phyloP scores from a whole-genome alignment of 92 coral and sea anemone genomes.

The Epizoanthus illoricatus region DNA sequence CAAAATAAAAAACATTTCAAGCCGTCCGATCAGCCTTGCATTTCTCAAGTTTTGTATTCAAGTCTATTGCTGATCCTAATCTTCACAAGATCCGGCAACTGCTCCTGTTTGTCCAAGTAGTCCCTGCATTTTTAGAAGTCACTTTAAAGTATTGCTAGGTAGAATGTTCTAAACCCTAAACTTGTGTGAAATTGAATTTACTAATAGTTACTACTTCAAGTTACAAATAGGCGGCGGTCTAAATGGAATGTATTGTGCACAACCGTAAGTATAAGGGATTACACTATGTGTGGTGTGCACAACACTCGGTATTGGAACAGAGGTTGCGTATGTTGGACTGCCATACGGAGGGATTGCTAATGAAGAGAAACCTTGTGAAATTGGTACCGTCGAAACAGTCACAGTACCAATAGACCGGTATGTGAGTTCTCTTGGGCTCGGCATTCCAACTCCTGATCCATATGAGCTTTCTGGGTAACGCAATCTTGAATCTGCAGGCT shows the following conservation, averaged over 20 bases:
- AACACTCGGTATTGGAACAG: neutral
- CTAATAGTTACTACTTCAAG: neutral
- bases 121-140: too few relatives aligned
- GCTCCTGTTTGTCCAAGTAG: too few relatives aligned
- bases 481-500: constrained; percentile 18
- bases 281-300: neutral
- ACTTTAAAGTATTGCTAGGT: too few relatives aligned
- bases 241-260: constrained; percentile 8
- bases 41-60: too few relatives aligned
- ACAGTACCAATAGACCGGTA: neutral
- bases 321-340: constrained; percentile 19
- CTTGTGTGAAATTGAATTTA: too few relatives aligned
- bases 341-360: constrained; percentile 3
- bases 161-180: too few relatives aligned
- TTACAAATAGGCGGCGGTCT: constrained; percentile 10
- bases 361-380: constrained; percentile 1
- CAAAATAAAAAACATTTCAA: too few relatives aligned
- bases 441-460: constrained; percentile 8
- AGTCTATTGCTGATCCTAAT: too few relatives aligned
- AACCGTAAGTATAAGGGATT: neutral
- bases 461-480: neutral
- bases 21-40: too few relatives aligned
- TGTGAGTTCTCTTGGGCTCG: constrained; percentile 3
- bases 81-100: too few relatives aligned
- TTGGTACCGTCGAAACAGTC: constrained; percentile 1